A percentile compares a stretch with the other conserved stretches of the same genome.
These are phyloP conservation scores for Melanchra persicariae DNA, from an alignment of 2,888 invertebrate species.

Conservation along the genomic window DNA sequence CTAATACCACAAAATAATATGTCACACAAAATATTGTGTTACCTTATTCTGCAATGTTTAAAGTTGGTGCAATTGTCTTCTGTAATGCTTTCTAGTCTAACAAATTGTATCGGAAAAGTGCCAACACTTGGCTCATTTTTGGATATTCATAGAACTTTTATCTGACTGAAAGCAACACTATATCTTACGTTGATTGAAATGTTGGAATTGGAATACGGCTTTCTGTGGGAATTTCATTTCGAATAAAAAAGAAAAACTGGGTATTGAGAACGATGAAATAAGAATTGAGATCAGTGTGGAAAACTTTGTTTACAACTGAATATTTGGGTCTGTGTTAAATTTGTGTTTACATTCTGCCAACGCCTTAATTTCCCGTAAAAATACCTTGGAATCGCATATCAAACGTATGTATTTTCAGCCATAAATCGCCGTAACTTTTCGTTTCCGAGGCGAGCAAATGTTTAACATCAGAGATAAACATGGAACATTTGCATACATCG, in stretches of 20 bases:
- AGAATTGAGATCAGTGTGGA: conserved; percentile 39
- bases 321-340: conserved; percentile 45
- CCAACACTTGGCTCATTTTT: not conserved
- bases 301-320: conserved; percentile 51
- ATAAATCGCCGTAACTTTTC: conserved; percentile 17
- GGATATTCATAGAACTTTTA: not conserved
- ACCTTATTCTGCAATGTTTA: conserved; percentile 39
- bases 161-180: not conserved
- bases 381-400: conserved; percentile 24
- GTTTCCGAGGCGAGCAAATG: not conserved
- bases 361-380: conserved; percentile 29
- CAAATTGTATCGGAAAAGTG: conserved; percentile 8
- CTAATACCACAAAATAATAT: conserved; percentile 54
- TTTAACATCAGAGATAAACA: not conserved
- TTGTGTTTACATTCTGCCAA: conserved; percentile 42
- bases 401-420: conserved; percentile 17
- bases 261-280: conserved; percentile 37
- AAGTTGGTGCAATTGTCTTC: not conserved
- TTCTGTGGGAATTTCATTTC: conserved; percentile 2
- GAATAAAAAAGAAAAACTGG: conserved; percentile 28
- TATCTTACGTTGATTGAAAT: conserved; percentile 7
- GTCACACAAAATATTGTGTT: conserved; percentile 45
- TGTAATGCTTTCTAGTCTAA: not conserved
- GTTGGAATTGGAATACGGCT: not conserved
- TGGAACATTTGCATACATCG: not conserved